Conservation (phyloP, 1,140 invertebrate genomes). For the Caligus rogercresseyi region DNA sequence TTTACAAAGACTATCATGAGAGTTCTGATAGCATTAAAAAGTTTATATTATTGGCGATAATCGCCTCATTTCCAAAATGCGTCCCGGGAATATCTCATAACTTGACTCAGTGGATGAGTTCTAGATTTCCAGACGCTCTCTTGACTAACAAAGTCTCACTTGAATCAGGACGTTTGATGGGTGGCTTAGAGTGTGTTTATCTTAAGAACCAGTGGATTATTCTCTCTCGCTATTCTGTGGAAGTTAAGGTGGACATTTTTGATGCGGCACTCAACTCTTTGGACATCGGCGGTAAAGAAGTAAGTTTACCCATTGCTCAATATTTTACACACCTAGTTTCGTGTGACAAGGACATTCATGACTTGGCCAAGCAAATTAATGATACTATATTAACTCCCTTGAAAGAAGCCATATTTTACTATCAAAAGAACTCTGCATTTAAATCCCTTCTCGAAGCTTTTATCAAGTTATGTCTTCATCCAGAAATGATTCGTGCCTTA, state of each 20-base stretch:
- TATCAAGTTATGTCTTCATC: background rate
- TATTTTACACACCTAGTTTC: background rate
- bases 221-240: background rate
- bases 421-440: background rate
- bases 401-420: background rate
- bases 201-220: background rate
- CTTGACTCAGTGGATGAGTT: background rate
- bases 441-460: background rate
- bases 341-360: background rate
- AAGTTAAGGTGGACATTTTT: background rate
- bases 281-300: background rate
- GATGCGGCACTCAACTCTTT: background rate
- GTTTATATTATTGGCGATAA: background rate
- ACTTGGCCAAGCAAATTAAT: background rate
- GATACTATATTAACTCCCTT: background rate
- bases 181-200: background rate
- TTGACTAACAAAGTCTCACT: too few relatives aligned
- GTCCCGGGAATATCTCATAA: background rate
- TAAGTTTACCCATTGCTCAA: background rate
- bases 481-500: background rate
- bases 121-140: background rate
- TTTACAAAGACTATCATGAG: background rate
- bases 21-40: background rate
- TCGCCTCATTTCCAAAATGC: background rate
- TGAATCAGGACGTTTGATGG: too few relatives aligned